A percentile compares a stretch with the other conserved stretches of the same genome.
These are phyloP conservation scores for Rhodophaea formosa DNA, from an alignment of 2,888 invertebrate species.

Conservation along the genomic window DNA sequence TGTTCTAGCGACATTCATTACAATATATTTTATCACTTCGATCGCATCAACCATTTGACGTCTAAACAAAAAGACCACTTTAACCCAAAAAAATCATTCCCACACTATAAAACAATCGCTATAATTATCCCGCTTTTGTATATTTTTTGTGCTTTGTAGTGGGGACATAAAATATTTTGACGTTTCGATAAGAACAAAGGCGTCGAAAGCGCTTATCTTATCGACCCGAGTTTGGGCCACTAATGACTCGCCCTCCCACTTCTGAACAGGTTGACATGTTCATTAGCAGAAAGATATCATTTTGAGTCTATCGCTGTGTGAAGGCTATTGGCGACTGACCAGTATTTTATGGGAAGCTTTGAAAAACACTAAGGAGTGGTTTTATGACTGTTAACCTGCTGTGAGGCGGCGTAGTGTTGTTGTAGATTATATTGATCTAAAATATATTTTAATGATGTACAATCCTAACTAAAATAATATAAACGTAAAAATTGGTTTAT, in stretches of 20 bases:
- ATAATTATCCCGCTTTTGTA: slow-evolving; percentile 46
- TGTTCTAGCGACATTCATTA: no score
- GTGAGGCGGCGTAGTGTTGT: no score
- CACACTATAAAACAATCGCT: slow-evolving; percentile 43
- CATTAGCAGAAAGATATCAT: slow-evolving; percentile 42
- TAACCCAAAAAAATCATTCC: slow-evolving; percentile 20
- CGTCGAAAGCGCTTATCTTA: slow-evolving; percentile 69
- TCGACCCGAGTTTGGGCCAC: slow-evolving; percentile 60
- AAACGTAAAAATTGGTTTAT: no score
- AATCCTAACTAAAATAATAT: no score
- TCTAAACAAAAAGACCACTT: slow-evolving; percentile 3
- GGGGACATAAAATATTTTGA: slow-evolving; percentile 76
- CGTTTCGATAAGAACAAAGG: slow-evolving; percentile 67
- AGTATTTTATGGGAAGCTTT: neutral
- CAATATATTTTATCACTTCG: neutral
- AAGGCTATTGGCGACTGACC: neutral
- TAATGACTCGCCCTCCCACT: slow-evolving; percentile 63
- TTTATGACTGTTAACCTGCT: neutral
- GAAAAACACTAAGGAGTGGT: neutral
- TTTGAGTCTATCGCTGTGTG: slow-evolving; percentile 23
- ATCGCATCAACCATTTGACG: slow-evolving; percentile 6
- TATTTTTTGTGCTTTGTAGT: slow-evolving; percentile 45
- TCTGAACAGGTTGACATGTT: slow-evolving; percentile 58
- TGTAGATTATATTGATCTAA: no score
- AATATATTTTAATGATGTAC: no score